phyloP scores from a whole-genome alignment of 2,797 vertebrate species.

The Rhynchotus rufescens region DNA sequence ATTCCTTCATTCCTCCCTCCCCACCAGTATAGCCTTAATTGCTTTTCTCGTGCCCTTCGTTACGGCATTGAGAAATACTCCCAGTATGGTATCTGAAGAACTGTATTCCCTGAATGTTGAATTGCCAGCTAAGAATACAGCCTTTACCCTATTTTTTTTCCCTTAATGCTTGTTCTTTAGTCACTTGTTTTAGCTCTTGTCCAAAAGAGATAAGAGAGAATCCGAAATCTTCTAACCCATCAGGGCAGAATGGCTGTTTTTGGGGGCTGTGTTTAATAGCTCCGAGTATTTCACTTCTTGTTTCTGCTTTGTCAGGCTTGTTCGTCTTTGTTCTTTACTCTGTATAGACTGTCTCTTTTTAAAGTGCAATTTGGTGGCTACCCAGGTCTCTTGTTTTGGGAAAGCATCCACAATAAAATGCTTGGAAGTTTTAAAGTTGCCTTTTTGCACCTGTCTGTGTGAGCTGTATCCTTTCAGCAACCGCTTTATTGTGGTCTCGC shows the following conservation, averaged over 20 bases:
- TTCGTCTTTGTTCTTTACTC: not conserved
- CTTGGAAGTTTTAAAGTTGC: not conserved
- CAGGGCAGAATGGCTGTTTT: not conserved
- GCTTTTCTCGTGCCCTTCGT: not conserved
- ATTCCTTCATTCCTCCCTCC: not conserved
- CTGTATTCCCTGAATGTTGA: not conserved
- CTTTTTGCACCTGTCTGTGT: accelerated
- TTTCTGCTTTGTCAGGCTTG: not conserved
- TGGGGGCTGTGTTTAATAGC: not conserved
- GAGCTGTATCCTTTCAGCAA: not conserved
- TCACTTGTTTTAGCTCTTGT: not conserved
- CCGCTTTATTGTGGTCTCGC: not conserved
- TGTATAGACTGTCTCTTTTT: not conserved
- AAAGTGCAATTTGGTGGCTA: not conserved
- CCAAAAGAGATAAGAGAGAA: not conserved
- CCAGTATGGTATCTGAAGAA: not conserved
- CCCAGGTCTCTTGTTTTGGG: not conserved
- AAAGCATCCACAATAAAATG: not conserved
- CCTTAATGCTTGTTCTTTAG: not conserved
- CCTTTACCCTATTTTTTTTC: not conserved
- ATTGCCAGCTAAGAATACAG: not conserved
- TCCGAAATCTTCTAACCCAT: not conserved
- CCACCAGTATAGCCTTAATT: not conserved
- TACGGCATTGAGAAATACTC: not conserved
- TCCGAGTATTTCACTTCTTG: not conserved